Evolutionary conservation across 2,113 vertebrate species (phyloP).

Genomic region (Coturnix japonica): DNA sequence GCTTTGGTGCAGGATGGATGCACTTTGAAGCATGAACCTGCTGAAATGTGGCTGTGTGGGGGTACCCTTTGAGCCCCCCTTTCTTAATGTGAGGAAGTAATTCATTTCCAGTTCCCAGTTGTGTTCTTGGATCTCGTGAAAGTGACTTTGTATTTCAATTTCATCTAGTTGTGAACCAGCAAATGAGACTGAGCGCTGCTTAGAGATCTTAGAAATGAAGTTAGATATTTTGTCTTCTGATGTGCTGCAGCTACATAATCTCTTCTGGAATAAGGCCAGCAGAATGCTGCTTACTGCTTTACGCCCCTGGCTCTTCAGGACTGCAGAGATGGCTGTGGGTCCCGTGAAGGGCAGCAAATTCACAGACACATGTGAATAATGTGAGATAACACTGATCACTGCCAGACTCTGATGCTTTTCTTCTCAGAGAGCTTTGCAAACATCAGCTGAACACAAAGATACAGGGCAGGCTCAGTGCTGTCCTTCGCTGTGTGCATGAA

Average conservation of each 20-base stretch:
- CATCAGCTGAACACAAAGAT: background rate
- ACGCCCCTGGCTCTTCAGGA: background rate
- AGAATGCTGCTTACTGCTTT: rapidly evolving
- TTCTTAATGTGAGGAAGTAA: background rate
- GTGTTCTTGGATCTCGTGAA: background rate
- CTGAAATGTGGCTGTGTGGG: background rate
- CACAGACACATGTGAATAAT: background rate
- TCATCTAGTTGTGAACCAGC: background rate
- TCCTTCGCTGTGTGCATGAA: background rate
- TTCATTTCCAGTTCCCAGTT: background rate
- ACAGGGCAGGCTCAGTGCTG: background rate
- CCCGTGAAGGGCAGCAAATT: background rate
- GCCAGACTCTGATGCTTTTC: background rate
- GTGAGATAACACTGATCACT: background rate
- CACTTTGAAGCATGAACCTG: background rate
- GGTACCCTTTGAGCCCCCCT: background rate
- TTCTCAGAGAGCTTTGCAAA: background rate
- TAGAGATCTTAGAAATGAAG: background rate
- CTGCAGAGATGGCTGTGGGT: background rate
- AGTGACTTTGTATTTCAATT: background rate
- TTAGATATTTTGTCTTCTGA: background rate
- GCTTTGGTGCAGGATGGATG: background rate
- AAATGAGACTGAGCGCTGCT: background rate
- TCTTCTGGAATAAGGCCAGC: background rate
- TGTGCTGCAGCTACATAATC: background rate